phyloP scores from a whole-genome alignment of 2,888 invertebrate genomes.

The Conomelus anceps region DNA sequence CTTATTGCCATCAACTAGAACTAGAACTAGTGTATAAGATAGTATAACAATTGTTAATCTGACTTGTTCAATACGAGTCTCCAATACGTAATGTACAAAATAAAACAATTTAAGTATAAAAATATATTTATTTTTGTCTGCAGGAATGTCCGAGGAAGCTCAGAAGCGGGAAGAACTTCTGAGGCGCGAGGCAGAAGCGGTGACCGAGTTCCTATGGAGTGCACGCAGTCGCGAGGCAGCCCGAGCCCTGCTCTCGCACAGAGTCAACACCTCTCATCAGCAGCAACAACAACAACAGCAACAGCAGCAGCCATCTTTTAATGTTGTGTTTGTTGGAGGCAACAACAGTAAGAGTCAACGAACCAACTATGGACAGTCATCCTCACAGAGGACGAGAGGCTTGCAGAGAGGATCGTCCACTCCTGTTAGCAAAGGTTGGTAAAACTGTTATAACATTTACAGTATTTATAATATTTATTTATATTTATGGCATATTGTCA shows the following conservation, averaged over 20 bases:
- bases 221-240: slow-evolving; percentile 48
- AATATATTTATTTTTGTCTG: background rate
- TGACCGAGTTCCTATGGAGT: slow-evolving; percentile 51
- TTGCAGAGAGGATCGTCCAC: slow-evolving; percentile 47
- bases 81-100: no score
- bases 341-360: background rate
- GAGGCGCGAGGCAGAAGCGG: slow-evolving; percentile 44
- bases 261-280: background rate
- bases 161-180: slow-evolving; percentile 44
- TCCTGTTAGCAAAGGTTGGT: slow-evolving; percentile 37
- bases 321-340: slow-evolving; percentile 11
- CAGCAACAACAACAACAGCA: slow-evolving; percentile 11
- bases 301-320: background rate
- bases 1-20: no score
- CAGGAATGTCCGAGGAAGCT: slow-evolving; percentile 18
- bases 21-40: no score
- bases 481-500: no score
- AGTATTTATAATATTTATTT: no score
- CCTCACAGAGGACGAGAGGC: slow-evolving; percentile 20
- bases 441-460: background rate
- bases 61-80: no score
- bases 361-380: slow-evolving; percentile 19
- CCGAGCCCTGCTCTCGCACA: slow-evolving; percentile 44
- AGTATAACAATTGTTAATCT: no score
- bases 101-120: no score